Evolutionary conservation across 2,888 invertebrate species (phyloP), one percentile per base, ranked within the genome.

Genomic region (Physocephala rufipes): DNA sequence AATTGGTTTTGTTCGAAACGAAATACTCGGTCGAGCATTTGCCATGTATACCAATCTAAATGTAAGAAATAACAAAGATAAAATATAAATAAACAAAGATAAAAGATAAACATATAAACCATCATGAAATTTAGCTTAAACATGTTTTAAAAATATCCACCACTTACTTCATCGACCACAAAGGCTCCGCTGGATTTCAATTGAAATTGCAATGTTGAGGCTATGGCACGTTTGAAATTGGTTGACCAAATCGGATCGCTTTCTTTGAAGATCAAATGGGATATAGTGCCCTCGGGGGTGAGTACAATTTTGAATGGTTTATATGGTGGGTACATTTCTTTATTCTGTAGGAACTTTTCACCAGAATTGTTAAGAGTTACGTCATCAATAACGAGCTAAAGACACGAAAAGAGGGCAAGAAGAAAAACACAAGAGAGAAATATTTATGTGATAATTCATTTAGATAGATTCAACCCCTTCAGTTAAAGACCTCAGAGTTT

Each of bases 191-290:
- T 81, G 28, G 84, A 80, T 65, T 83, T 83, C 47, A 85, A 82
- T 59, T 90, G 90, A 43, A 92, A 82, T 78, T 92, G 91, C 43
- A 92, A 87, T 74, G 90, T 89, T 19, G 90, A 88, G 1, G 91
- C 90, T 59, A 92, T 86, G 1, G 90, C 91, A 64, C 91, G 85
- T 80, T 92, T 92, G 70, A 92, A 87, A 79, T 92, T 92, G 26
- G 88, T 89, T 0, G 90, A 88, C 92, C 92, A 92, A 1, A 87
- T 85, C 0, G 90, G 89, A 77, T 91, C 91, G 30, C 82, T 81
- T 2, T 86, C 84, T 74, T 86, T 86, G 69, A 86, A 86, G 24
- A 84, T 76, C 74, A 86, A 75, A 77, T 85, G 82, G 4, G 84
- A 82, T 28, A 86, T 83, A 12, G 81, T 81, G 2, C 86, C 84